Conservation (phyloP, 2,113 vertebrate genomes). For the Nansenia antarctica region DNA sequence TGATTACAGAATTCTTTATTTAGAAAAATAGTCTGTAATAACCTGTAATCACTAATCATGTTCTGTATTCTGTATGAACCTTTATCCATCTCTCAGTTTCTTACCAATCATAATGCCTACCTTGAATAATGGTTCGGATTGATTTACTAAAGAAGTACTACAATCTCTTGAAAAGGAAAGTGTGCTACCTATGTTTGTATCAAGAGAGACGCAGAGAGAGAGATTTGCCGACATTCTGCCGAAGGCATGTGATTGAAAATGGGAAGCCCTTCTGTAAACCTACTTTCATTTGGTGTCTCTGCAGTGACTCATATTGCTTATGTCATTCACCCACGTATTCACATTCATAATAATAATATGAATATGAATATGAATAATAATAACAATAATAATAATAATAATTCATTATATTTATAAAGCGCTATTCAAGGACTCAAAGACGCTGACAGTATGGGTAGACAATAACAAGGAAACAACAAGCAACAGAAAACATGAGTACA, state of each 20-base stretch:
- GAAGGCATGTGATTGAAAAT: neutral
- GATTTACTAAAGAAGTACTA: neutral
- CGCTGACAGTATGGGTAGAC: too few relatives aligned
- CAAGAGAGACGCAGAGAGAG: neutral
- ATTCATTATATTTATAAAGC: too few relatives aligned
- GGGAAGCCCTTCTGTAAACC: neutral
- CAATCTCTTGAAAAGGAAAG: neutral
- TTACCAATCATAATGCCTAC: neutral
- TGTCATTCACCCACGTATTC: neutral
- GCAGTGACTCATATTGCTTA: neutral
- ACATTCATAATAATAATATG: too few relatives aligned
- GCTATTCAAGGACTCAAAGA: too few relatives aligned
- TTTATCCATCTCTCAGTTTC: neutral
- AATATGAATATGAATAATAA: too few relatives aligned
- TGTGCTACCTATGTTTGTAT: too few relatives aligned
- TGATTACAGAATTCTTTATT: constrained; percentile 30
- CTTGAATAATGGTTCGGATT: neutral
- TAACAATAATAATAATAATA: too few relatives aligned
- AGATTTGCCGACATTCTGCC: neutral
- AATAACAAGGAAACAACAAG: too few relatives aligned
- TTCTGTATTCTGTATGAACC: neutral
- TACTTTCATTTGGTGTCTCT: neutral
- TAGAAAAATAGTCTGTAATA: constrained; percentile 45
- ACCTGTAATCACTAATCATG: constrained; percentile 36
- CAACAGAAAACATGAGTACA: too few relatives aligned